Base-by-base conservation (phyloP, 2,797 vertebrate genomes). In the Amblyopsis hoosieri region DNA sequence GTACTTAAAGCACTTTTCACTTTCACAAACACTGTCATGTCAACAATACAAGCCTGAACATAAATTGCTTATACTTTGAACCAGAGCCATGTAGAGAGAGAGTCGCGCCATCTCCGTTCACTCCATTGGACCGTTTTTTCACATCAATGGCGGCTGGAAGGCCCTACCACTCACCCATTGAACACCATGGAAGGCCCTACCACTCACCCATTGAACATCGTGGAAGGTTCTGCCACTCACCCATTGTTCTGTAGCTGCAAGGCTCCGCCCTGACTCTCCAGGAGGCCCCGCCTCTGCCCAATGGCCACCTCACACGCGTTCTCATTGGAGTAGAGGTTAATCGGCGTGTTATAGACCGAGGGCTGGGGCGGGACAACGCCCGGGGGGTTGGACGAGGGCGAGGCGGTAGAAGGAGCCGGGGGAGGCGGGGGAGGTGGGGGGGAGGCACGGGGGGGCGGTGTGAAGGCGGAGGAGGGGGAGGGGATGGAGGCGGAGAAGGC, bases 401-500 rank as follows among this genome's bases (percentile, higher is more conserved):
- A 77, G 68, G 84, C 48, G 84, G 90, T 53, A 82, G 72, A 91
- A 64, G 93, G 86, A 89, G 92, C 91, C 94, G 95, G 90, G 89
- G 91, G 1, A 87, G 80, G 91, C 81, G 57, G 88, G 87, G 84
- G 91, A 47, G 79, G 79, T 81, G 12, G 79, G 54, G 75, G 82
- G 55, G 78, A 87, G 53, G 79, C 87, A 76, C 84, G 85, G 58
- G 79, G 79, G 60, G 95, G 94, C 69, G 94, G 95, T 58, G 94
- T 94, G 89, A 98, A 99, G 84, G 96, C 97, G 0, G 97, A 99
- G 69, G 94, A 94, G 0, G 95, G 94, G 61, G 97, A 98, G 17
- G 96, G 96, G 84, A 98, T 98, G 87, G 95, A 95, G 69, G 96
- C 94, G 83, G 92, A 92, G 75, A 91, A 86, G 47, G 90, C 77